Evolutionary conservation across 2,888 invertebrate genomes (phyloP), one percentile per base, ranked within the genome.

Genomic region (Agrilus mali): DNA sequence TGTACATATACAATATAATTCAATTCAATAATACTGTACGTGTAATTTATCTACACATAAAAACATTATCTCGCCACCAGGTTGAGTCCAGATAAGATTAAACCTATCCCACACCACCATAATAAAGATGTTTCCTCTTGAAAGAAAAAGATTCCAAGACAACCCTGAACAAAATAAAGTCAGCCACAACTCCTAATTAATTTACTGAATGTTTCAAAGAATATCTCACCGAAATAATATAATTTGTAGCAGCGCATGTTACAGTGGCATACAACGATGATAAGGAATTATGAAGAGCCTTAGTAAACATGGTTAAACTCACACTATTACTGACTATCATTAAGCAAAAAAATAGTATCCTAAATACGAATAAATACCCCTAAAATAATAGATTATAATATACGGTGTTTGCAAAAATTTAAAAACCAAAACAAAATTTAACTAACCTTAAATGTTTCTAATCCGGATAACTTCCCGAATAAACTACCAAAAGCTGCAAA

Each of bases 81-180:
- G 17, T 79, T 63, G 17, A 89, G 66, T 7, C 89, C 89, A 33
- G 73, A 55, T 7, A 86, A 62, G 44, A 89, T 82, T 12, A 85
- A 66, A 14, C 72, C 59, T 5, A 82, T 78, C 1, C 89, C 88
- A 8, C 72, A 53, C 77, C 83, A 82, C 79, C 87, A 87, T 32
- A 73, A 60, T 6, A 78, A 39, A 0, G 83, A 76, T 1, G 83
- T 74, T 0, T 72, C 67, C 63, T 89, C 89, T 15, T 73, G 71
- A 63, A 87, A 88, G 35, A 86, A 53, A 7, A 78, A 46, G 41
- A 75, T 69, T 4, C 88, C 88, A 43, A 82, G 67, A 33, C 84
- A 45, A 36, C 86, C 87, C 89, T 88, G 67, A 33, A 67, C 66
- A 53, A 54, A 53, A 53, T 59, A 36, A 36, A 36, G 20, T 31